Percentiles rank a stretch among this genome's conserved stretches.
Conservation (phyloP, 2,113 vertebrate species). For the Semnornis frantzii region DNA sequence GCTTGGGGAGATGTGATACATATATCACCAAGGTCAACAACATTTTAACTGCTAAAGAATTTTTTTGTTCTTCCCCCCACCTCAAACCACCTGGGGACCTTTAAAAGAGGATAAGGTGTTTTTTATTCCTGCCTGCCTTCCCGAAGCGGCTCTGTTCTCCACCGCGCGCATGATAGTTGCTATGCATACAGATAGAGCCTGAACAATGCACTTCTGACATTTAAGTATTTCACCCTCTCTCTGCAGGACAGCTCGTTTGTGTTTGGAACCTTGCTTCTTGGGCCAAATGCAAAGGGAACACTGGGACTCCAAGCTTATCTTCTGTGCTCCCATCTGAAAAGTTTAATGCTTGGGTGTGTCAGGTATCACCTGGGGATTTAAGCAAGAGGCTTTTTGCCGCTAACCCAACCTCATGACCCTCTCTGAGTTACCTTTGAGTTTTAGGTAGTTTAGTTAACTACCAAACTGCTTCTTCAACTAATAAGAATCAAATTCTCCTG, state of each 20-base stretch:
- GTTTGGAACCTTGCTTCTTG: constrained; percentile 74
- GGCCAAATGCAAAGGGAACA: constrained; percentile 82
- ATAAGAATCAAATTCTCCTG: constrained; percentile 76
- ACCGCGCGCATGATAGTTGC: constrained; percentile 75
- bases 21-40: constrained; percentile 70
- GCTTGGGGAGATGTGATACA: constrained; percentile 55
- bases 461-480: constrained; percentile 68
- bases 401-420: constrained; percentile 76
- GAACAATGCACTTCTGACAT: constrained; percentile 82
- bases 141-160: constrained; percentile 69
- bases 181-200: constrained; percentile 76
- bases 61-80: constrained; percentile 15
- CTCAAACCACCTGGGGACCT: constrained; percentile 70
- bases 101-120: constrained; percentile 76
- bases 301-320: constrained; percentile 81
- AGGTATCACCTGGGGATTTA: constrained; percentile 83
- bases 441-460: constrained; percentile 74
- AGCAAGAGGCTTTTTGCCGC: constrained; percentile 78
- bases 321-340: constrained; percentile 70
- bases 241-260: constrained; percentile 75
- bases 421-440: constrained; percentile 77
- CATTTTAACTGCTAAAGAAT: constrained; percentile 74
- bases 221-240: constrained; percentile 76
- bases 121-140: constrained; percentile 76
- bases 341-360: constrained; percentile 78